Base-by-base conservation (phyloP, 2,888 invertebrate genomes). In the Heteromurus nitidus region DNA sequence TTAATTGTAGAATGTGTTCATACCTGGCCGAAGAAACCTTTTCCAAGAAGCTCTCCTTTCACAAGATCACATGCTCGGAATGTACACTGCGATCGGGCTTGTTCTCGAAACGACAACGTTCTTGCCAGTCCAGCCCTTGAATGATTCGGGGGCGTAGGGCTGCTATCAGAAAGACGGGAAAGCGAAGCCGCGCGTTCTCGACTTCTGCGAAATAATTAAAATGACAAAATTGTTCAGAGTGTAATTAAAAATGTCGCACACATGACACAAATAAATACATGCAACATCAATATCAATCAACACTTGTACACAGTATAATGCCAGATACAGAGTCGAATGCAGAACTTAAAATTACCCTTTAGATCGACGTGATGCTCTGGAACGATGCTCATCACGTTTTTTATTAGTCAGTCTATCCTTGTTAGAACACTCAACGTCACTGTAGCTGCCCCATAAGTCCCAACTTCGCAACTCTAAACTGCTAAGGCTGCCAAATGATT, bases 51-150 rank as follows among this genome's bases (percentile, higher is more conserved):
- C 89, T 97, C 96, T 44, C 97, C 97, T 86, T 89, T 93, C 20
- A 96, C 93, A 69, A 98, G 90, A 90, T 98, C 98, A 24, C 94
- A 93, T n/a, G 96, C 95, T 2, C 97, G 92, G 90, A 98, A 98
- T 81, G 97, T 96, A 74, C 95, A 91, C 91, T 90, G 93, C 90
- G 90, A 91, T 86, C 91, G 90, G 0, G 93, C 92, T 88, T 94
- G 93, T 3, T 93, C 92, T 53, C 95, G 92, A 90, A 97, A 97
- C 0, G 97, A 97, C 88, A 96, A 93, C 20, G 97, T 96, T 62
- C 97, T 91, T 44, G 94, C 93, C 84, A 97, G 90, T 89, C 95
- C 96, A 84, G 85, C 81, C 72, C 84, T 85, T 3, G 84, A 84
- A 55, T 84, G 84, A 22, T 84, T 84, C 26, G 86, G 86, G 42